These are phyloP conservation scores for Sesamia nonagrioides DNA, from an alignment of 1,140 invertebrate species.

Conservation along the genomic window DNA sequence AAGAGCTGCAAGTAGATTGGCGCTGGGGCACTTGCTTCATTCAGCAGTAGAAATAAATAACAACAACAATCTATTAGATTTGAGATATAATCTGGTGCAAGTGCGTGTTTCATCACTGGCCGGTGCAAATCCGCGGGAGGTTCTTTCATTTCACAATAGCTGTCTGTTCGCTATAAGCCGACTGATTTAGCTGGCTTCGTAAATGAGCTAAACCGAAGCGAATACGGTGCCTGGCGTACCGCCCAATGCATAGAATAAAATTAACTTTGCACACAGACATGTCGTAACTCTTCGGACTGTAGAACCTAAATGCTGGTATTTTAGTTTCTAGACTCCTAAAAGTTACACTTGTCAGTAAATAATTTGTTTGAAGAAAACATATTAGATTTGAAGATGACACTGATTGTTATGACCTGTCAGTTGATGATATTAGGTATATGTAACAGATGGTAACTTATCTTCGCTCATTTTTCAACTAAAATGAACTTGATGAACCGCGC, in stretches of 20 bases:
- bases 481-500: no score
- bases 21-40: constrained; percentile 54
- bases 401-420: no score
- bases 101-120: constrained; percentile 64
- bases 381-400: no score
- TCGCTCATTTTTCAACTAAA: no score
- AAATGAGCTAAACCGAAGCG: constrained; percentile 70
- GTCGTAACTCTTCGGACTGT: neutral
- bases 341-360: no score
- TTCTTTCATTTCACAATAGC: constrained; percentile 71
- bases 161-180: constrained; percentile 61
- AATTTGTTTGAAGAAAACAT: no score
- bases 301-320: neutral
- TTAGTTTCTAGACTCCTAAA: no score
- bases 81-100: constrained; percentile 66
- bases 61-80: constrained; percentile 62
- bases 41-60: constrained; percentile 55
- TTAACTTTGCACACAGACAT: constrained; percentile 38
- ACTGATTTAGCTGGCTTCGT: constrained; percentile 66
- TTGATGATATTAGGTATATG: no score
- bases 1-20: constrained; percentile 36
- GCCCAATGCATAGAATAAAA: constrained; percentile 55
- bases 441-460: no score
- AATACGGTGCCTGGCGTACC: constrained; percentile 64
- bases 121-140: constrained; percentile 65